phyloP scores from a whole-genome alignment of 2,113 vertebrate genomes.

The Bubo blakistoni region DNA sequence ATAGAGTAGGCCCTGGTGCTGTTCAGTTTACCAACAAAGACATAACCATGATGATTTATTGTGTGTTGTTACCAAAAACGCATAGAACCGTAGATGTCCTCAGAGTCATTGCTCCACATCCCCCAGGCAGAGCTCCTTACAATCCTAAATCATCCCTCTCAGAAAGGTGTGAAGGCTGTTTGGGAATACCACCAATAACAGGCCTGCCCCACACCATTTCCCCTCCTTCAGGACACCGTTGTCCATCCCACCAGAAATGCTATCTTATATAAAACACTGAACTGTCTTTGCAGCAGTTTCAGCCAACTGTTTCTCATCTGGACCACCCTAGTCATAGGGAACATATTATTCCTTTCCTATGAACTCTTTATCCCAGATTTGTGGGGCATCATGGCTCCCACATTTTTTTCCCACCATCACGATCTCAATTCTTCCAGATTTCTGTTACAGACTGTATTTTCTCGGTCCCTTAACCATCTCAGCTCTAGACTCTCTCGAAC shows the following conservation, averaged over 20 bases:
- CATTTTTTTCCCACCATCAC: no score
- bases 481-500: neutral
- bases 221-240: neutral
- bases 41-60: fast-evolving
- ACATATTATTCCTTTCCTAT: neutral
- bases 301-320: neutral
- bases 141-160: neutral
- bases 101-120: neutral
- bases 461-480: neutral
- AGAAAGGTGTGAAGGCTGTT: neutral
- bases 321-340: neutral
- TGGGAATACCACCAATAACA: neutral
- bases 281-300: neutral
- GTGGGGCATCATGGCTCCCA: neutral
- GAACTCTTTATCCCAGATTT: neutral
- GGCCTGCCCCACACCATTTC: neutral
- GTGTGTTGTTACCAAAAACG: neutral
- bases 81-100: neutral
- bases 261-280: neutral
- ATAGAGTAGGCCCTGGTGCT: no score
- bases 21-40: neutral
- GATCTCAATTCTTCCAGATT: neutral
- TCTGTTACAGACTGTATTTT: neutral
- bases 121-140: neutral
- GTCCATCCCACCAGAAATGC: neutral